Evolutionary conservation across 2,888 invertebrate species (phyloP), one percentile per base, ranked within the genome.

Genomic region (Cyaniris semiargus): DNA sequence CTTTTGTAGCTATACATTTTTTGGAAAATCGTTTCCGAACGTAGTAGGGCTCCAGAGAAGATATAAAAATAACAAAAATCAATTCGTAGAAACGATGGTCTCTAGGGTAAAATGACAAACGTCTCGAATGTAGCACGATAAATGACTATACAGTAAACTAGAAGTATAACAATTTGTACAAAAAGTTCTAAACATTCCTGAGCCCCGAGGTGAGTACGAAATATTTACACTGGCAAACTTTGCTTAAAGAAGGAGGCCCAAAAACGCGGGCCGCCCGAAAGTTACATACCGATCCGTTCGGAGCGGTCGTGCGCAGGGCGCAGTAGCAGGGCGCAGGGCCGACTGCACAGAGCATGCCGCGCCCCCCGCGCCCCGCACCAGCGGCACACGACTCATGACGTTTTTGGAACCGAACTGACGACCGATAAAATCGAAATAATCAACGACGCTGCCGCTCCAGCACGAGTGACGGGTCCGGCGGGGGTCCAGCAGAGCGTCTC

Each of bases 351-450:
- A 38, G 34, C 8, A 38, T 8, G 34, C 7, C 34, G 1, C 34
- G 7, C 34, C 7, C 34, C 34, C 34, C 34, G 34, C 34, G 34
- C 34, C 8, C 7, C 34, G 34, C 34, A 38, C 34, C 34, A 7
- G 7, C 34, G 7, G 7, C 34, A 38, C 34, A 38, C 34, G 8
- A 38, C 38, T 38, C 38, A 38, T 38, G 79, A 70, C 18, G n/a
- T 10, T 18, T 70, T 5, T 2, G 34, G 6, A 70, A 79, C 53
- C 71, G 18, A 81, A 66, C 56, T 78, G 79, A 79, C 80, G 79
- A 78, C 76, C 18, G 75, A 71, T 78, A 78, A 77, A 80, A 79
- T 80, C 77, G 58, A 31, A 60, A 78, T 27, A 75, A 23, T 77
- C 31, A 78, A 79, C 79, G 70, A 58, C 76, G 75, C 78, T 72